Evolutionary conservation across 2,113 vertebrate species (phyloP), one percentile per base, ranked within the genome.

Genomic region (Grammomys surdaster): DNA sequence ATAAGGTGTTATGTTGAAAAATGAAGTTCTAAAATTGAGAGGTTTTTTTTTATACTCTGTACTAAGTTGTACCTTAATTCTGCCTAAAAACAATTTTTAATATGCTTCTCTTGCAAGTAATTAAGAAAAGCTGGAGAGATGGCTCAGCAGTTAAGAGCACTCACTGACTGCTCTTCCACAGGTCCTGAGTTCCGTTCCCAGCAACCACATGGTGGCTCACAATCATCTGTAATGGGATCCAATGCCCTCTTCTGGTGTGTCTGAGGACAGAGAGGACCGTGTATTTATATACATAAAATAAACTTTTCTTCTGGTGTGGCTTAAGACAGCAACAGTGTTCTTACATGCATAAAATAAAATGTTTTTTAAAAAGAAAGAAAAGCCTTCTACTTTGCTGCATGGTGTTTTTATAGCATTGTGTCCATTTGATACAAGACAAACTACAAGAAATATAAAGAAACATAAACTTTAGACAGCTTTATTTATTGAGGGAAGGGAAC

Each of bases 1-100:
- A 94, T 88, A 36, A 78, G 76, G 76, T 93, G 56, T 93, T 58
- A 94, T 43, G 69, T 1, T 91, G 84, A 81, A 95, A 88, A 92
- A 91, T 70, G 54, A 93, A 87, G 90, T 40, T 81, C 93, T 88
- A 60, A 84, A 60, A 85, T 17, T 48, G 40, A 80, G 26, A 54
- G 24, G 63, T 51, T 84, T 51, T 54, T 89, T 84, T 92, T 86
- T 20, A 54, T 76, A 43, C 65, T 92, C 43, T 90, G n/a, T 51
- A 65, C 54, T 69, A 91, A 88, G 24, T 69, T 31, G 3, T 63
- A 28, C 54, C 76, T 63, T 28, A 75, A 13, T 78, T 84, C 33
- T 69, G 89, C 89, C 60, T 89, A 94, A 33, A 94, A 94, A 81
- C 54, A 80, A 54, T 7, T 80, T 54, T 40, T 31, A 33, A 17